Percentiles rank a stretch among this genome's conserved stretches.
Evolutionary conservation across 2,797 vertebrate genomes (phyloP).

Genomic region (Eleutherodactylus coqui): DNA sequence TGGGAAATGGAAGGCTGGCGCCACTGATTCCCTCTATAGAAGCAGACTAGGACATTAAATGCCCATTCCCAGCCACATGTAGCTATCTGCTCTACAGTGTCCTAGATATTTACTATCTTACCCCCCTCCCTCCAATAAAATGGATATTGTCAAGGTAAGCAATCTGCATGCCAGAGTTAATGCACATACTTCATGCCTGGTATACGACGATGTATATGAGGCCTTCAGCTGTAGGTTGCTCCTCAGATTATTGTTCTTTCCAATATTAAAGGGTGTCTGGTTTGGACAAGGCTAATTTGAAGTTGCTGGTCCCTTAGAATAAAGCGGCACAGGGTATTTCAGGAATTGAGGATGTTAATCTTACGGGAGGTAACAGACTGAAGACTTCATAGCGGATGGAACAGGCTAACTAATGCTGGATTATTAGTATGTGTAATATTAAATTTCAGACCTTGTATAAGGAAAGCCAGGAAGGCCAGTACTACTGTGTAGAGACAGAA

Average conservation of each 20-base stretch:
- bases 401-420: not conserved
- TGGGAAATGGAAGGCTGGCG: not conserved
- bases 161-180: not conserved
- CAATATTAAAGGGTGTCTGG: no score
- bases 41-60: not conserved
- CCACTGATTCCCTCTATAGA: not conserved
- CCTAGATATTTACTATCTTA: no score
- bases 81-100: not conserved
- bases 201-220: no score
- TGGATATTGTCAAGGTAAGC: not conserved
- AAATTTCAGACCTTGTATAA: constrained; percentile 83
- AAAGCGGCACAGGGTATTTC: not conserved
- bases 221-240: no score
- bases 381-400: not conserved
- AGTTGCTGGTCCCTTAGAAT: no score
- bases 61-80: no score
- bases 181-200: not conserved
- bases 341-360: not conserved
- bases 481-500: constrained; percentile 87
- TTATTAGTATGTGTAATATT: not conserved
- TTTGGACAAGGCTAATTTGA: no score
- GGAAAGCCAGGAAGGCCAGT: constrained; percentile 86
- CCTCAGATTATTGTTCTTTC: no score
- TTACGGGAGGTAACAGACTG: not conserved
- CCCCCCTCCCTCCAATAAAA: not conserved